phyloP scores from a whole-genome alignment of 2,888 invertebrate genomes.

The Mellilla xanthometata region DNA sequence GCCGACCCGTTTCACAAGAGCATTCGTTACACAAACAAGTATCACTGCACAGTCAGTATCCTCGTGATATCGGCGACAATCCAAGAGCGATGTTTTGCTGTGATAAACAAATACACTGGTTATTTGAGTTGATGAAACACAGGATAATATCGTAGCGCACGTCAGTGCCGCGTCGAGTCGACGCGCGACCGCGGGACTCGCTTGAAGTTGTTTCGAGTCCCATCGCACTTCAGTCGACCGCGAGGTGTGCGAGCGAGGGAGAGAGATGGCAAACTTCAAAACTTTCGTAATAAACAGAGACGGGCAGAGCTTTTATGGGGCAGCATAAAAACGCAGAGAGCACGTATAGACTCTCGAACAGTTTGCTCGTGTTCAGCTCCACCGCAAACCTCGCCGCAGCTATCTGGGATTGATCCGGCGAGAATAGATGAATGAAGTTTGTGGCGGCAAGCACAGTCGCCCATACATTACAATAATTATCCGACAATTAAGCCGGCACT shows the following conservation, averaged over 20 bases:
- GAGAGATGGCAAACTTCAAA: constrained; percentile 35
- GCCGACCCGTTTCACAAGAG: constrained; percentile 66
- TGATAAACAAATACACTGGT: constrained; percentile 76
- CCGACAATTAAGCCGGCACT: constrained; percentile 50
- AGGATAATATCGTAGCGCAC: constrained; percentile 65
- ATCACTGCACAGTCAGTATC: constrained; percentile 59
- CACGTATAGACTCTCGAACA: constrained; percentile 35
- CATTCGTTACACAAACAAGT: constrained; percentile 57
- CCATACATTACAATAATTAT: constrained; percentile 69
- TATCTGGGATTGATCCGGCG: constrained; percentile 62
- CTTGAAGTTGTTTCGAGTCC: constrained; percentile 48
- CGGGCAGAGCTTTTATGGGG: constrained; percentile 47
- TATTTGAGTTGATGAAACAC: constrained; percentile 65
- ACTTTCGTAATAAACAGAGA: constrained; percentile 40
- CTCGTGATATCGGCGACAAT: constrained; percentile 58
- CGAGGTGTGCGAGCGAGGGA: constrained; percentile 52
- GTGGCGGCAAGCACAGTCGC: constrained; percentile 49
- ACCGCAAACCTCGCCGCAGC: constrained; percentile 44
- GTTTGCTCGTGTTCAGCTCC: constrained; percentile 45
- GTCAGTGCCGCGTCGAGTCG: constrained; percentile 78
- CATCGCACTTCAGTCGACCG: constrained; percentile 68
- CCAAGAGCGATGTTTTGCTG: constrained; percentile 56
- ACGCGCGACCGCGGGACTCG: constrained; percentile 75
- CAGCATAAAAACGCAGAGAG: constrained; percentile 71
- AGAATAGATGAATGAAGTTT: constrained; percentile 63